phyloP scores from a whole-genome alignment of 2,888 invertebrate genomes.

The Drosophila seclusa region DNA sequence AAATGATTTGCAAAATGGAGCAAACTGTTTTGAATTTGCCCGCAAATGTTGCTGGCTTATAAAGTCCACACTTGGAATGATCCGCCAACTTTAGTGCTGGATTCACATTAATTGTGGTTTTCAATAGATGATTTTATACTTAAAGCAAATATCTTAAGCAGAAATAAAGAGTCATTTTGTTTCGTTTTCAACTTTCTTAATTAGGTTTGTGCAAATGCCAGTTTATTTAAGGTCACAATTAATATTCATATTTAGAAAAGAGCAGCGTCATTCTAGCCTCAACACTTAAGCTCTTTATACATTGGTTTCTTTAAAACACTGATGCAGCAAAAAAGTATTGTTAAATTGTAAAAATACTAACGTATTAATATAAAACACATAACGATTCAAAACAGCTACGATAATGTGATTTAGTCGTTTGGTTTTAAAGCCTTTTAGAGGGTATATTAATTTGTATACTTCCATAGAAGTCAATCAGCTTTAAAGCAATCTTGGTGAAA shows the following conservation, averaged over 20 bases:
- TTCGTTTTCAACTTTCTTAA: constrained; percentile 4
- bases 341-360: not conserved
- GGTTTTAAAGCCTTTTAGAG: not conserved
- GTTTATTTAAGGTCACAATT: not conserved
- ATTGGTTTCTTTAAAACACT: not conserved
- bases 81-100: constrained; percentile 21
- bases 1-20: constrained; percentile 64
- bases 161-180: constrained; percentile 12
- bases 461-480: too few relatives aligned
- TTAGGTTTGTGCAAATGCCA: constrained; percentile 1
- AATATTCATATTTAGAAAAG: not conserved
- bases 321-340: not conserved
- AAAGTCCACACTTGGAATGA: constrained; percentile 14
- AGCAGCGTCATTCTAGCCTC: not conserved
- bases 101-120: constrained; percentile 19
- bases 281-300: not conserved
- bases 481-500: too few relatives aligned
- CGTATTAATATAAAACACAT: not conserved
- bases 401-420: not conserved
- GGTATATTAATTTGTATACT: not conserved
- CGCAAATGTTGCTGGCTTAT: constrained; percentile 12
- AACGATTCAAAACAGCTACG: not conserved
- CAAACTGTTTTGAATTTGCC: constrained; percentile 55
- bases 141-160: not conserved
- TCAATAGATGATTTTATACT: not conserved